Evolutionary conservation across 2,888 invertebrate species (phyloP), one percentile per base, ranked within the genome.

Genomic region (Platycheirus rosarum): DNA sequence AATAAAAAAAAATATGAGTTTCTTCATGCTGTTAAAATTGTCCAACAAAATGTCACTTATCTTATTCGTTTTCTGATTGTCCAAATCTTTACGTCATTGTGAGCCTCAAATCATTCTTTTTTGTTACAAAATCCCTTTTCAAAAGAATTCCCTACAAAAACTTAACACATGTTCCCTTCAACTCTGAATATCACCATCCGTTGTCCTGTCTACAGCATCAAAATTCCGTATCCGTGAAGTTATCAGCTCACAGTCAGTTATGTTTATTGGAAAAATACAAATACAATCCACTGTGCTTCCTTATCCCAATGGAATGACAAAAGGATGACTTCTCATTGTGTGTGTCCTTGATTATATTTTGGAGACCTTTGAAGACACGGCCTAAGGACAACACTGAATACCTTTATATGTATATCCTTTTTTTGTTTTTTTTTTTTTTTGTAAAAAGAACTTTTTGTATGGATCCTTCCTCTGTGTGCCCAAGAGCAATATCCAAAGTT

Each of bases 331-430:
- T 29, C 11, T 70, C 51, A 8, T 60, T 73, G 42, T 57, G 42
- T 57, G 65, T 16, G 53, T 62, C 60, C 26, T 70, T 80, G 69
- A 80, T 80, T 80, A 75, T 75, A 75, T 75, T 75, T 80, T 55
- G 63, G 40, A 80, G 35, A 57, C 65, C 51, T 62, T 69, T 35
- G 74, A 74, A 20, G 23, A 57, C 20, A 55, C n/a, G 29, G 37
- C 42, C 35, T 57, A 44, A 57, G 42, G 63, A 23, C 18, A 13
- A 16, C 29, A 46, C 37, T 37, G 14, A 37, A 16, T n/a, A n/a
- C 9, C 40, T 32, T 13, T 18, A 13, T 46, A 29, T n/a, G 29
- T 51, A 46, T n/a, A n/a, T n/a, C n/a, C n/a, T n/a, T n/a, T n/a
- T n/a, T n/a, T n/a, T n/a, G n/a, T n/a, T n/a, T n/a, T n/a, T n/a